phyloP scores from a whole-genome alignment of 2,888 invertebrate species.

The Eupithecia dodoneata region DNA sequence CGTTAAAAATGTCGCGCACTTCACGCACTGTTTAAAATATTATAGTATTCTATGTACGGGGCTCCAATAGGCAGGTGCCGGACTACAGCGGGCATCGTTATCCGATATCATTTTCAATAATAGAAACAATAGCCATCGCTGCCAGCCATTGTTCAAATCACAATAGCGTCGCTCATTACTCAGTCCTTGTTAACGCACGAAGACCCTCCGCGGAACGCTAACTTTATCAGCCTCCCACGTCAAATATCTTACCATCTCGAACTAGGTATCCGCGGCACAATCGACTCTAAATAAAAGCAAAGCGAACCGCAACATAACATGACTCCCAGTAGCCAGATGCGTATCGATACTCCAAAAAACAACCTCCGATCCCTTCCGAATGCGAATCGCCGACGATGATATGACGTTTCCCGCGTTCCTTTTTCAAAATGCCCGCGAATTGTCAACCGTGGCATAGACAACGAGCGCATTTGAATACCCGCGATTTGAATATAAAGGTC shows the following conservation, averaged over 20 bases:
- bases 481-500: conserved; percentile 83
- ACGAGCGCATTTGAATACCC: conserved; percentile 78
- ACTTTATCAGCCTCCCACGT: conserved; percentile 80
- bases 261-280: conserved; percentile 76
- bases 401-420: conserved; percentile 79
- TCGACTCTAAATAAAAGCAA: conserved; percentile 73
- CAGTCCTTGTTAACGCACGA: conserved; percentile 78
- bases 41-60: conserved; percentile 34
- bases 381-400: conserved; percentile 66
- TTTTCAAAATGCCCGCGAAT: conserved; percentile 80
- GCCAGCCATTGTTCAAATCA: conserved; percentile 77
- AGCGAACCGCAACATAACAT: conserved; percentile 58
- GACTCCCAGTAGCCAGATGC: conserved; percentile 77
- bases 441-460: conserved; percentile 81
- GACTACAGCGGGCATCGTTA: conserved; percentile 49
- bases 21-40: conserved; percentile 42
- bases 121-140: conserved; percentile 78
- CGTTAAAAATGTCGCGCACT: conserved; percentile 43
- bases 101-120: conserved; percentile 73
- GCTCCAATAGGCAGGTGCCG: conserved; percentile 48
- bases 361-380: conserved; percentile 54
- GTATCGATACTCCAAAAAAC: conserved; percentile 78
- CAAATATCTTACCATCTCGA: conserved; percentile 80
- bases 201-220: conserved; percentile 75
- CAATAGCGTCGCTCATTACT: conserved; percentile 81